Conservation (phyloP, 2,888 invertebrate species). For the Stenurella melanura region DNA sequence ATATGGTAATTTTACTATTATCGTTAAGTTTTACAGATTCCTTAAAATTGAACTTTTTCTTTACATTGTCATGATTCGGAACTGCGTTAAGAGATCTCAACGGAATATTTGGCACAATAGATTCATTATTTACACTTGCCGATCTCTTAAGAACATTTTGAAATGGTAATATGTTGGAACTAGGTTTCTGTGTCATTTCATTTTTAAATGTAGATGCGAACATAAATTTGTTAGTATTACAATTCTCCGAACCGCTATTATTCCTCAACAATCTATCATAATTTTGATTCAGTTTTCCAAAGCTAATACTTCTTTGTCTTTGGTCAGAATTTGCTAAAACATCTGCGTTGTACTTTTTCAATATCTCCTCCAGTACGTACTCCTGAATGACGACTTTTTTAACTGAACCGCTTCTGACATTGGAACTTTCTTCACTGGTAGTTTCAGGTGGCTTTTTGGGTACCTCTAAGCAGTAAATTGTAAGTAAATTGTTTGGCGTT, state of each 20-base stretch:
- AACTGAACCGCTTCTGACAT: background rate
- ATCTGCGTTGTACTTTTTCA: slow-evolving; percentile 42
- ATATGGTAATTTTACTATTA: background rate
- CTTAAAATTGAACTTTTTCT: slow-evolving; percentile 42
- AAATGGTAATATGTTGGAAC: background rate
- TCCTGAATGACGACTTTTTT: slow-evolving; percentile 47
- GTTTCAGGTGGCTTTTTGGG: background rate
- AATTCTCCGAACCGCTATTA: background rate
- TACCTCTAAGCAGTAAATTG: slow-evolving; percentile 60
- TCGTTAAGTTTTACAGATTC: background rate
- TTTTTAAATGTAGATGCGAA: background rate
- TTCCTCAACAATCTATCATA: background rate
- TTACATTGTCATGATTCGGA: background rate
- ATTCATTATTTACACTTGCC: background rate
- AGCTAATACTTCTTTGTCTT: slow-evolving; percentile 8
- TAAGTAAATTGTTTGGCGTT: slow-evolving; percentile 65
- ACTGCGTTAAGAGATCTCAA: background rate
- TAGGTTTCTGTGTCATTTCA: too few species aligned
- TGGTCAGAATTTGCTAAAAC: slow-evolving; percentile 12
- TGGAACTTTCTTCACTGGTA: background rate
- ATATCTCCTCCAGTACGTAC: slow-evolving; percentile 38
- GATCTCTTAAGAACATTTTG: background rate
- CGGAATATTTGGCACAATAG: background rate
- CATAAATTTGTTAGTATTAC: slow-evolving; percentile 21
- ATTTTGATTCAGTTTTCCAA: slow-evolving; percentile 25